Evolutionary conservation across 2,113 vertebrate species (phyloP), one percentile per base, ranked within the genome.

Genomic region (Sander lucioperca): DNA sequence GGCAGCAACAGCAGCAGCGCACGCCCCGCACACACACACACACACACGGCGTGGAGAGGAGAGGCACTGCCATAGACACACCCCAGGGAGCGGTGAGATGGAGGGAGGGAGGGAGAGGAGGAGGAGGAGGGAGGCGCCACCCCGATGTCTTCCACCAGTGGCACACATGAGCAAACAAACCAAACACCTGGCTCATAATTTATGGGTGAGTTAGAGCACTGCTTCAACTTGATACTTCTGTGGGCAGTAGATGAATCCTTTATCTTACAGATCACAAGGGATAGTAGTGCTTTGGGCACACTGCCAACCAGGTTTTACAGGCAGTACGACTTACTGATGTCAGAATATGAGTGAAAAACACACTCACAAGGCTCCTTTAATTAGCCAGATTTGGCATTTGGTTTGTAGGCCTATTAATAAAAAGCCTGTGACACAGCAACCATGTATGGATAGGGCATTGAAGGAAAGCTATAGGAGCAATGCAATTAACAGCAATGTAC

Each of bases 31-130:
- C 66, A 39, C 69, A 77, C 75, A 33, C 33, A 43, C 65, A 45
- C 68, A 36, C 50, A 30, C 62, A 15, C 48, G 14, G 77, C 18
- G 78, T 14, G 66, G 72, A 70, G 75, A 72, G 67, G 84, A 90
- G 80, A 86, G 73, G 79, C 74, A 61, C 79, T 81, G 79, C 83
- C 76, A 89, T 76, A 93, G 93, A 94, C 94, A 94, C 94, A 94
- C 94, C 93, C 94, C 87, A 86, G 90, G 91, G 92, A 93, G 87
- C 70, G 69, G 82, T 64, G 88, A 80, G 90, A 83, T 62, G 62
- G 57, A 80, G 79, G 71, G 74, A 81, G 80, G 76, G 73, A 45
- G 33, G 76, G 36, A 27, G 76, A 47, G 25, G 57, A 30, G 21
- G 54, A 64, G 36, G 47, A 25, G 72, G 67, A 54, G 57, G 62